Conservation (phyloP, 2,797 vertebrate species). For the Cynodonichthys magdalenae region DNA sequence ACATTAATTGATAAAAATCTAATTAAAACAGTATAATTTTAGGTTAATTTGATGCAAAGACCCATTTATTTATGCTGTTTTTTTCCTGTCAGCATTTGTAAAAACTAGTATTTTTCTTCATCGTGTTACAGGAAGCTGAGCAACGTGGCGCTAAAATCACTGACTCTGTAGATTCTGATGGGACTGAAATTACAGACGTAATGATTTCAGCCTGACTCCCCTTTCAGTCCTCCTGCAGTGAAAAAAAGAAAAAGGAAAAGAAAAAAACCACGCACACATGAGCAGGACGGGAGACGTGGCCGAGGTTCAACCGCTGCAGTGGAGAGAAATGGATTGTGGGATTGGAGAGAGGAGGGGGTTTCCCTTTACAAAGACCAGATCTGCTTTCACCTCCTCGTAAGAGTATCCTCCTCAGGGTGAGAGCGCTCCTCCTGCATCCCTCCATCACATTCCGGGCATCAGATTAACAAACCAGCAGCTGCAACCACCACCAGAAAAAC, state of each 20-base stretch:
- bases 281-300: constrained; percentile 1
- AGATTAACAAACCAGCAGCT: background rate
- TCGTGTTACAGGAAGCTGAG: constrained; percentile 12
- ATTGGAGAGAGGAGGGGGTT: constrained; percentile 29
- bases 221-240: constrained; percentile 1
- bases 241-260: background rate
- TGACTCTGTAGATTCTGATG: constrained; percentile 33
- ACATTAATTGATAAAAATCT: too few relatives aligned
- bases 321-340: constrained; percentile 57
- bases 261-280: constrained; percentile 13
- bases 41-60: too few relatives aligned
- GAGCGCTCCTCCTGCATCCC: constrained; percentile 39
- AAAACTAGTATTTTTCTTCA: constrained; percentile 10
- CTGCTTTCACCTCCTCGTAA: constrained; percentile 66
- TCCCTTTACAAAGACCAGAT: constrained; percentile 59
- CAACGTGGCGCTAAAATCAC: constrained; percentile 23
- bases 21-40: too few relatives aligned
- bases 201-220: constrained; percentile 9
- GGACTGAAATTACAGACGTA: constrained; percentile 65
- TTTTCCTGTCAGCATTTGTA: too few relatives aligned
- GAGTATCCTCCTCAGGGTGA: constrained; percentile 72
- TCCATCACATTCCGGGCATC: constrained; percentile 45
- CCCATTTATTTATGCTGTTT: too few relatives aligned
- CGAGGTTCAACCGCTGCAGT: constrained; percentile 5
- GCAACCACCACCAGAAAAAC: too few relatives aligned